These are phyloP conservation scores for Equus przewalskii DNA, from an alignment of 2,113 vertebrate species.

Conservation along the genomic window DNA sequence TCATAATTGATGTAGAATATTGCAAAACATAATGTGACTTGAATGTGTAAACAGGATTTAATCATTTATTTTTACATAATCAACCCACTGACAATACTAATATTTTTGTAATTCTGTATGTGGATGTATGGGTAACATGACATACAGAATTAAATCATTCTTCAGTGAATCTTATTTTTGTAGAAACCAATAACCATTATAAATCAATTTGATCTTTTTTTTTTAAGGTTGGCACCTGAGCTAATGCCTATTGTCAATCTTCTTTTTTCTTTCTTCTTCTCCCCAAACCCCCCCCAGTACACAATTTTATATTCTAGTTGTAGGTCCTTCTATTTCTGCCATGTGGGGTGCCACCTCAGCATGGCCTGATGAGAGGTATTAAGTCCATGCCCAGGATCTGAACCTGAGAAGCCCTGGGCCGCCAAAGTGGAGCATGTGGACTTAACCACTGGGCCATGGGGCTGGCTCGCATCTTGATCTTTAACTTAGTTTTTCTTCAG, in stretches of 20 bases:
- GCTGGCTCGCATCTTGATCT: not conserved
- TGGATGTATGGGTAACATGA: not conserved
- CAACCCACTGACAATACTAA: not conserved
- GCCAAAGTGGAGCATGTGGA: too few relatives aligned
- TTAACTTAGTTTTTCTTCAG: not conserved
- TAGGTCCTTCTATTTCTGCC: too few relatives aligned
- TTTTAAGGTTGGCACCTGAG: too few relatives aligned
- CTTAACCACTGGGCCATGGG: too few relatives aligned
- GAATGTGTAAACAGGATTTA: not conserved
- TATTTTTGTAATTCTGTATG: slow-evolving; percentile 14
- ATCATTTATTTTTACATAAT: slow-evolving; percentile 12
- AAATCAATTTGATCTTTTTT: not conserved
- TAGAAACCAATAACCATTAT: not conserved
- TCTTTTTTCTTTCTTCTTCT: too few relatives aligned
- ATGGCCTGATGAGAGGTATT: too few relatives aligned
- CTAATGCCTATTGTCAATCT: too few relatives aligned
- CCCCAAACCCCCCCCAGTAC: too few relatives aligned
- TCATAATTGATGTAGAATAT: not conserved
- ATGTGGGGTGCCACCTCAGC: too few relatives aligned
- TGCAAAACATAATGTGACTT: not conserved
- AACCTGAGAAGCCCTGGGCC: too few relatives aligned
- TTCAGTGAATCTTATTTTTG: slow-evolving; percentile 1
- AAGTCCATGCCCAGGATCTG: too few relatives aligned
- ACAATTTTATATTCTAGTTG: too few relatives aligned
- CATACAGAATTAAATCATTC: not conserved